phyloP scores from a whole-genome alignment of 2,888 invertebrate genomes.

The Mimumesa dahlbomi region DNA sequence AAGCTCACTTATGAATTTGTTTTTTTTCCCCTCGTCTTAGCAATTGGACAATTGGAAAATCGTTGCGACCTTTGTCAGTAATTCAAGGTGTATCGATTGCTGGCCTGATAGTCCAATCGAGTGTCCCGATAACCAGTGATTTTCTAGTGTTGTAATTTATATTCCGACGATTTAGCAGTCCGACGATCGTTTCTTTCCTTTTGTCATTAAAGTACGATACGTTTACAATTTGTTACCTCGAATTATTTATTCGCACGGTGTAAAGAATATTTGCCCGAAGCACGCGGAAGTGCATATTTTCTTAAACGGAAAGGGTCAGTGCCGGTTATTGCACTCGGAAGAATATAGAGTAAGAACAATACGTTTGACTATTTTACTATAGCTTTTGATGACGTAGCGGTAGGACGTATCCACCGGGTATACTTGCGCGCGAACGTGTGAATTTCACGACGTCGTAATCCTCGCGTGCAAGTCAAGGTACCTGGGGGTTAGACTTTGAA shows the following conservation, averaged over 20 bases:
- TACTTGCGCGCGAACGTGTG: background rate
- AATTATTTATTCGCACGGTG: no score
- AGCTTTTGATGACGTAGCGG: background rate
- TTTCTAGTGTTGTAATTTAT: conserved; percentile 6
- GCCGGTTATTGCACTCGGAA: conserved; percentile 25
- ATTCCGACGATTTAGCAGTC: no score
- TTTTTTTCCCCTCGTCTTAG: background rate
- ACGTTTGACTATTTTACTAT: conserved; percentile 13
- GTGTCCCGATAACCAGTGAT: background rate
- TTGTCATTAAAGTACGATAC: no score
- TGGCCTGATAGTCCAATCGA: conserved; percentile 8
- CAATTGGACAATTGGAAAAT: conserved; percentile 37
- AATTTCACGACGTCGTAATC: background rate
- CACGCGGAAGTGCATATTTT: no score
- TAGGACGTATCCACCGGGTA: background rate
- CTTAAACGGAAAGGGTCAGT: no score
- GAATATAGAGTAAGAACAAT: conserved; percentile 7
- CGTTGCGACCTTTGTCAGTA: conserved; percentile 48
- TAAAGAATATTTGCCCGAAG: no score
- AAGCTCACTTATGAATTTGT: conserved; percentile 33
- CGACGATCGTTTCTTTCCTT: no score
- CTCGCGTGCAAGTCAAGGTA: background rate
- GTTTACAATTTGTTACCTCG: no score
- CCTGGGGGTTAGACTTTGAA: no score
- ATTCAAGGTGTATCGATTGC: conserved; percentile 37